Base-by-base conservation (phyloP, 2,113 vertebrate genomes). In the Tachuris rubrigastra region DNA sequence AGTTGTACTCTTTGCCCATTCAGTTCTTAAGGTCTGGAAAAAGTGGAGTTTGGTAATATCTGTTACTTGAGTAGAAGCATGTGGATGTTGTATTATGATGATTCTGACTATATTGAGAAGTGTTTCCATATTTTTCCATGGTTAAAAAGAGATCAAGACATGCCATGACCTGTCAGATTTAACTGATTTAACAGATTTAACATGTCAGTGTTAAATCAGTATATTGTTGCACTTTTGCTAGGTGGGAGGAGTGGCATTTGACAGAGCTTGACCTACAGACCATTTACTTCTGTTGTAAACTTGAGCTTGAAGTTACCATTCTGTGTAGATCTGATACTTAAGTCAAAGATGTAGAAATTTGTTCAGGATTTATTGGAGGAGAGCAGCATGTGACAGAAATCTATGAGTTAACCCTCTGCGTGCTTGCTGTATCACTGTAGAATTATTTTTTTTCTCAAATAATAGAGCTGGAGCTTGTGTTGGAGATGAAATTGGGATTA, bases 221-320 rank as follows among this genome's bases (percentile, higher is more conserved):
- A 7, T 47, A 68, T 72, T 91, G 21, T 85, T 75, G 33, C 4
- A 4, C 39, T 80, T 69, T 9, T 31, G 25, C 18, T 35, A 8
- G 21, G 6, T 46, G 39, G 23, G 15, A 58, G 39, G 23, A 74
- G 15, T 19, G 41, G 49, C 37, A 4, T 72, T 78, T 73, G 25
- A 19, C 13, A 30, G 25, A 47, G 24, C 10, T 52, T 0, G 4
- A 2, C 8, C 0, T 0, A 42, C 18, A 46, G n/a, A 21, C 10
- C n/a, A 79, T 82, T 67, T 46, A 35, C 6, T 66, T 56, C 11
- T 55, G 1, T 35, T 72, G 24, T 68, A 37, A 82, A 30, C 47
- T 59, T 37, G 35, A 76, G 14, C 62, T 77, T 66, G 76, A 69
- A 66, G 22, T 84, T 76, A 30, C 58, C 1, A 0, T 55, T 83